Evolutionary conservation across 1,140 invertebrate species (phyloP).

Genomic region (Latrodectus geometricus): DNA sequence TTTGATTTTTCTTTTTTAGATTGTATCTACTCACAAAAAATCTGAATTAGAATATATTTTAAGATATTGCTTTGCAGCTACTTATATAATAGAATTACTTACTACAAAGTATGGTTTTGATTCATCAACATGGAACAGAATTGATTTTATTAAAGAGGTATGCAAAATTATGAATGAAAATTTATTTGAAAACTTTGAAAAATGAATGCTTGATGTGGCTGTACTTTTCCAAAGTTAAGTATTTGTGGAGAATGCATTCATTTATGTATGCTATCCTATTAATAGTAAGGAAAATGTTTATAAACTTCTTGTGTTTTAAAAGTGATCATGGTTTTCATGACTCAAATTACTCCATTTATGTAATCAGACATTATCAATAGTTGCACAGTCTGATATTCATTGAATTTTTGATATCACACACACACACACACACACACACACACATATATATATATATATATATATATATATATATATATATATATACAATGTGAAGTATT

Average conservation of each 20-base stretch:
- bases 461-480: too few relatives aligned
- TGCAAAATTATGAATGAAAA: slow-evolving; percentile 26
- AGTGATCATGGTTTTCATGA: too few relatives aligned
- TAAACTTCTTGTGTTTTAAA: too few relatives aligned
- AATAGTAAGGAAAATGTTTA: too few relatives aligned
- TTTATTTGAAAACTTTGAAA: not conserved
- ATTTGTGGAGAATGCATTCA: not conserved
- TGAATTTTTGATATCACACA: too few relatives aligned
- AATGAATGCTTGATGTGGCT: not conserved
- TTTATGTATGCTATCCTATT: not conserved
- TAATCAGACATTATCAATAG: too few relatives aligned
- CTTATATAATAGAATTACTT: slow-evolving; percentile 68
- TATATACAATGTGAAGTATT: too few relatives aligned
- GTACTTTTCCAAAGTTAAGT: not conserved
- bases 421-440: too few relatives aligned
- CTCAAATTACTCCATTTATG: too few relatives aligned
- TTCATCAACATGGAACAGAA: slow-evolving; percentile 67
- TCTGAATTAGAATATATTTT: slow-evolving; percentile 15
- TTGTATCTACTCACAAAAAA: not conserved
- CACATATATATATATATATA: too few relatives aligned
- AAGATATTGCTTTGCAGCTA: slow-evolving; percentile 69
- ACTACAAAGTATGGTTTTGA: slow-evolving; percentile 69
- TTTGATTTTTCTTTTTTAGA: slow-evolving; percentile 23
- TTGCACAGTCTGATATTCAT: too few relatives aligned
- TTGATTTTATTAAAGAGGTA: slow-evolving; percentile 69